These are phyloP conservation scores for Seladonia tumulorum DNA, from an alignment of 2,888 invertebrate species.

Conservation along the genomic window DNA sequence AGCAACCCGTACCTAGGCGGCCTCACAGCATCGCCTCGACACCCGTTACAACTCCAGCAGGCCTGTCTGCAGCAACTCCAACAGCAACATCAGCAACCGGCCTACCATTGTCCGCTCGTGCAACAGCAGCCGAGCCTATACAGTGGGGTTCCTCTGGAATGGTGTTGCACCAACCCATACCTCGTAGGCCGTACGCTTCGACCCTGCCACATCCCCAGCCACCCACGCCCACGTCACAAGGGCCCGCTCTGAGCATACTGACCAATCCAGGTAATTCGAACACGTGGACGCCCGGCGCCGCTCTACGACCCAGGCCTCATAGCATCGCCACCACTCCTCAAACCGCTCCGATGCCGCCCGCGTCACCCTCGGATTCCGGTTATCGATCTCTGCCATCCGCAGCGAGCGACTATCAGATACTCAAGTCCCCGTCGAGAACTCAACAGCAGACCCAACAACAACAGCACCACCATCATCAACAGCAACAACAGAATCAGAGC, in stretches of 20 bases:
- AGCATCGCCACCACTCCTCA: slow-evolving; percentile 82
- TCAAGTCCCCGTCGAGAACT: slow-evolving; percentile 83
- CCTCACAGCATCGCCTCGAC: slow-evolving; percentile 88
- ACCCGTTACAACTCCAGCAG: slow-evolving; percentile 77
- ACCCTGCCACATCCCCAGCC: slow-evolving; percentile 86
- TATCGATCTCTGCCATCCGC: slow-evolving; percentile 87
- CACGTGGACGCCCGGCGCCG: slow-evolving; percentile 79
- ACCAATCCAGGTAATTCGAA: slow-evolving; percentile 78
- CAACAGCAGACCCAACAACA: slow-evolving; percentile 67
- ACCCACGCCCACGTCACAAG: slow-evolving; percentile 85
- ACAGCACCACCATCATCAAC: slow-evolving; percentile 80
- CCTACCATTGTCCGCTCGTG: slow-evolving; percentile 71
- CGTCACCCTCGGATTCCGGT: slow-evolving; percentile 85
- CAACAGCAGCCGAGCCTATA: slow-evolving; percentile 79
- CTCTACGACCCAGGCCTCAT: slow-evolving; percentile 79
- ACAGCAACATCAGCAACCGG: slow-evolving; percentile 69
- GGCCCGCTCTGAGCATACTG: slow-evolving; percentile 79
- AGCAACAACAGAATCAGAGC: slow-evolving; percentile 83
- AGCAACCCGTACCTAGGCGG: slow-evolving; percentile 83
- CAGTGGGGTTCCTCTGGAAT: slow-evolving; percentile 82
- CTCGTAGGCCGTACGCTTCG: slow-evolving; percentile 82
- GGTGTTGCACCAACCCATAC: slow-evolving; percentile 83
- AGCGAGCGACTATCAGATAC: slow-evolving; percentile 88
- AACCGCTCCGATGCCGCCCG: slow-evolving; percentile 74
- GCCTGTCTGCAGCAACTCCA: slow-evolving; percentile 70